phyloP scores from a whole-genome alignment of 2,113 vertebrate genomes.

The Pionites leucogaster region DNA sequence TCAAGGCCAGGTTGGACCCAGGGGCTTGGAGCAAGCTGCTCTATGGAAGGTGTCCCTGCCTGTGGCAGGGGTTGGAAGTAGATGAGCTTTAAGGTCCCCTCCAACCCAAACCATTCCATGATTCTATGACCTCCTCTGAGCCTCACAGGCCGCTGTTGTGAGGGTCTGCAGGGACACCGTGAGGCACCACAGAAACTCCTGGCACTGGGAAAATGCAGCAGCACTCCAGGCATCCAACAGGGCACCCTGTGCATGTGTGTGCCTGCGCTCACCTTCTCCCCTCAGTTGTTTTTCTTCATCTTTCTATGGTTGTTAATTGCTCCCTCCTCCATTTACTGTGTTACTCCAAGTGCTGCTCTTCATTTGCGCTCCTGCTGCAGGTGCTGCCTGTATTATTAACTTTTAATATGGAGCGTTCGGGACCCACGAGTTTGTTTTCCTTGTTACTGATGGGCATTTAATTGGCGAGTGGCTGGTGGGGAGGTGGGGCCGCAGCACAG shows the following conservation, averaged over 20 bases:
- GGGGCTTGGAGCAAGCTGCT: no score
- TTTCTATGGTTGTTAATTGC: slow-evolving; percentile 70
- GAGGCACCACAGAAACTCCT: background rate
- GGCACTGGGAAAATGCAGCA: background rate
- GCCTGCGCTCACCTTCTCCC: background rate
- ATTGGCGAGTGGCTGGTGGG: slow-evolving; percentile 42
- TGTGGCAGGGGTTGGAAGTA: background rate
- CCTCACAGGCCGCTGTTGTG: rapidly evolving
- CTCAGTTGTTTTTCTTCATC: slow-evolving; percentile 41
- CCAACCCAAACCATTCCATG: background rate
- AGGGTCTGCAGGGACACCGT: background rate
- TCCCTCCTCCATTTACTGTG: slow-evolving; percentile 66
- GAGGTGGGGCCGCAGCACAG: background rate
- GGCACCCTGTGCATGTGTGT: background rate
- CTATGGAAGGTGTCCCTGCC: no score
- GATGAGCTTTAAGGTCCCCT: background rate
- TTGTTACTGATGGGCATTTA: slow-evolving; percentile 63
- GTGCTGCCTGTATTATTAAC: slow-evolving; percentile 67
- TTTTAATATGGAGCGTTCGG: slow-evolving; percentile 49
- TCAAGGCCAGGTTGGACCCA: no score
- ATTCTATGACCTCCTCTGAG: background rate
- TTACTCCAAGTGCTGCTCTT: slow-evolving; percentile 68
- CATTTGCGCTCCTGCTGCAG: slow-evolving; percentile 70
- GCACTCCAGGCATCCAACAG: background rate
- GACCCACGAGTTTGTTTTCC: slow-evolving; percentile 41